A percentile compares a stretch with the other conserved stretches of the same genome.
Evolutionary conservation across 2,888 invertebrate species (phyloP).

Genomic region (Pardosa pseudoannulata): DNA sequence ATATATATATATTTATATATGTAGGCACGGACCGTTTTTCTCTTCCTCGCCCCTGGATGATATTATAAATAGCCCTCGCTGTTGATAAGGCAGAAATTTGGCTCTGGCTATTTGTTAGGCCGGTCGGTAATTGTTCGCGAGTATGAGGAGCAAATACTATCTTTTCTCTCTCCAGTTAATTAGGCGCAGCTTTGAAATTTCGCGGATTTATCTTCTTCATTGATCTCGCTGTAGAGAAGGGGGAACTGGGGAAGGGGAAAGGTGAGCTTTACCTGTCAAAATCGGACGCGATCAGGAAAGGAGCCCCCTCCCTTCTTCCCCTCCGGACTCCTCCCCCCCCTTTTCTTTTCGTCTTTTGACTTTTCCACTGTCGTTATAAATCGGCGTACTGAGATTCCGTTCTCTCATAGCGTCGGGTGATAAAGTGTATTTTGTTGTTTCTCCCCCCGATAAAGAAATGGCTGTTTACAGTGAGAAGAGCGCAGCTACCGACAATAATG

Average conservation of each 20-base stretch:
- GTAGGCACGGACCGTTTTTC: neutral
- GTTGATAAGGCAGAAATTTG: constrained; percentile 62
- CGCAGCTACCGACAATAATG: constrained; percentile 10
- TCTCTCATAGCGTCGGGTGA: neutral
- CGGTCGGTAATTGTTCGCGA: constrained; percentile 45
- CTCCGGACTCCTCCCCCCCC: neutral
- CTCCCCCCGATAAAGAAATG: constrained; percentile 7
- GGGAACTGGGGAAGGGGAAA: neutral
- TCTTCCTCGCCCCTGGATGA: constrained; percentile 29
- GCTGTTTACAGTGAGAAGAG: constrained; percentile 9
- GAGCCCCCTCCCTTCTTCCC: neutral
- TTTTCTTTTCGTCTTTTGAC: constrained; percentile 1
- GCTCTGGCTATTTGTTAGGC: constrained; percentile 45
- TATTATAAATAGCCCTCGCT: constrained; percentile 60
- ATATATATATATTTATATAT: no score
- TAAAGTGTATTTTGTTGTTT: constrained; percentile 5
- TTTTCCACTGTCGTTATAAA: constrained; percentile 12
- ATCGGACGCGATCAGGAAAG: constrained; percentile 4
- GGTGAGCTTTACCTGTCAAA: constrained; percentile 32
- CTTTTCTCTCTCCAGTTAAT: constrained; percentile 7
- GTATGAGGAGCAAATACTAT: constrained; percentile 18
- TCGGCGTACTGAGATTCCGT: neutral
- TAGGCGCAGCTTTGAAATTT: constrained; percentile 18
- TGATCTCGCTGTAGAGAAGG: neutral
- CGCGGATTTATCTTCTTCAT: constrained; percentile 38